Evolutionary conservation across 2,888 invertebrate species (phyloP).

Genomic region (Lasioglossum pauxillum): DNA sequence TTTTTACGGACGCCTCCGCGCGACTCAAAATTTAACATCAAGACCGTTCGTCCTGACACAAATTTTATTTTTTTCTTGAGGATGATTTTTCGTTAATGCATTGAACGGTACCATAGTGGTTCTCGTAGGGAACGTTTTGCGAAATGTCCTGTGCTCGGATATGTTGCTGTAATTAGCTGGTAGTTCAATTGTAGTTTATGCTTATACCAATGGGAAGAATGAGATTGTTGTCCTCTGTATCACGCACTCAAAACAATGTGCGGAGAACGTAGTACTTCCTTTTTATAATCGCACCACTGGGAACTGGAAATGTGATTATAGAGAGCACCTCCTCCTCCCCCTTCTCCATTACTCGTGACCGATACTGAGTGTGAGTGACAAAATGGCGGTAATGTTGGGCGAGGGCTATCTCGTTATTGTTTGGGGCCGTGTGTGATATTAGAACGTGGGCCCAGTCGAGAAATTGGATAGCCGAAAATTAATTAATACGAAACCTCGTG

Average conservation of each 20-base stretch:
- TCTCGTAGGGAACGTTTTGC: not conserved
- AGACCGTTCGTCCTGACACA: not conserved
- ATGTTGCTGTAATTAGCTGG: not conserved
- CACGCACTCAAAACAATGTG: not conserved
- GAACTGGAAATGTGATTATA: constrained; percentile 6
- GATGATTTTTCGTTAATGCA: not conserved
- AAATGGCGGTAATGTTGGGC: not conserved
- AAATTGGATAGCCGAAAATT: too few species aligned
- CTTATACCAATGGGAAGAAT: not conserved
- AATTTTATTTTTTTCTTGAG: not conserved
- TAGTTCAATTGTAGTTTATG: constrained; percentile 1
- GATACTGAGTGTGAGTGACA: too few species aligned
- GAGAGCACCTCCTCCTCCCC: not conserved
- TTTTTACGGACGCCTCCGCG: not conserved
- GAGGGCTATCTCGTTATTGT: not conserved
- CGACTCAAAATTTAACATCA: not conserved
- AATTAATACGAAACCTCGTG: too few species aligned
- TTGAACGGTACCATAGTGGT: not conserved
- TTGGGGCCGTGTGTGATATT: not conserved
- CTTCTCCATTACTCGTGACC: not conserved
- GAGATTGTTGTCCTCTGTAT: not conserved
- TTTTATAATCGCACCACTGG: not conserved
- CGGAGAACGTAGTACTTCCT: not conserved
- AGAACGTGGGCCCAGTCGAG: too few species aligned
- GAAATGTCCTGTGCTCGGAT: not conserved